phyloP scores from a whole-genome alignment of 2,113 vertebrate species.

The Albula goreensis region DNA sequence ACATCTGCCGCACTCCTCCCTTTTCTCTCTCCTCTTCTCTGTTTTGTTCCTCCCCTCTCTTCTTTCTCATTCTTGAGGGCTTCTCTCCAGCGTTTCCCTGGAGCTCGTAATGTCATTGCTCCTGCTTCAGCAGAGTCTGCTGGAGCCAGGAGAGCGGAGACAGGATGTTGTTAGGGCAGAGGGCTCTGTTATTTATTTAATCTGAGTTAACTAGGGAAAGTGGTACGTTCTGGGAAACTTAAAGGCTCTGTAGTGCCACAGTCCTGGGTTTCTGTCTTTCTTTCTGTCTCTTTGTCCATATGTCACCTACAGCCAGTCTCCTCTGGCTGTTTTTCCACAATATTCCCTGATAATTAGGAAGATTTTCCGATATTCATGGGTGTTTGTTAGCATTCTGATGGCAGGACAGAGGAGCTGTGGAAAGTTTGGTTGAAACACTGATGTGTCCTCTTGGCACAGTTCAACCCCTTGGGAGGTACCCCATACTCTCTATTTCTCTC shows the following conservation, averaged over 20 bases:
- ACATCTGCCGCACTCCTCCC: background rate
- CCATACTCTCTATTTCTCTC: background rate
- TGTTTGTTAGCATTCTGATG: background rate
- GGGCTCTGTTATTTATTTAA: background rate
- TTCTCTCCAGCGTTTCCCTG: background rate
- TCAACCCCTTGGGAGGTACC: background rate
- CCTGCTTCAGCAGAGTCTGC: background rate
- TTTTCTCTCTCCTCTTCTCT: background rate
- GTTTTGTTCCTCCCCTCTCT: no score
- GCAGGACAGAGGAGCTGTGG: background rate
- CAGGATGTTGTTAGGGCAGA: background rate
- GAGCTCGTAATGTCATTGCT: background rate
- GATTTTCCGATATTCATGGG: no score
- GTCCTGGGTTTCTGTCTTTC: background rate
- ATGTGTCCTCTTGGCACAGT: conserved; percentile 7
- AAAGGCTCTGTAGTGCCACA: background rate
- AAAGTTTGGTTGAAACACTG: conserved; percentile 19
- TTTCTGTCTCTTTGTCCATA: conserved; percentile 20
- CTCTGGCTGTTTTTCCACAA: no score
- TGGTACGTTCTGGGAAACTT: background rate
- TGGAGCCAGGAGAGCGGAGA: background rate
- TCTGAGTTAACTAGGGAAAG: background rate
- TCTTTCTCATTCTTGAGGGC: background rate
- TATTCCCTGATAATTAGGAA: no score
- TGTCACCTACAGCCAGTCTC: background rate